These are phyloP conservation scores for Plectrocnemia conspersa DNA, from an alignment of 1,140 invertebrate genomes.

Conservation along the genomic window DNA sequence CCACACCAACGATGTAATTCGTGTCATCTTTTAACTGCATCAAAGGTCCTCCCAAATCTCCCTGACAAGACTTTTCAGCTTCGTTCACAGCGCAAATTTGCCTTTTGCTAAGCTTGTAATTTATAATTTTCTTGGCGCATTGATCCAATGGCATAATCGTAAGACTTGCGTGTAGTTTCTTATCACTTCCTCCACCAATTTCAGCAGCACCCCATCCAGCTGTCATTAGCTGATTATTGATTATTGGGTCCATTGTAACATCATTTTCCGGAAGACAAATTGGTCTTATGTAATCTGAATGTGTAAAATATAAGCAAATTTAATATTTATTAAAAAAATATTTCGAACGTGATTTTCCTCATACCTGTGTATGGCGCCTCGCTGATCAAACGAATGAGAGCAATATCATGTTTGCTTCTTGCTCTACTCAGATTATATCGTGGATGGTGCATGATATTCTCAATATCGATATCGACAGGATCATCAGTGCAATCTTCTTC, in stretches of 20 bases:
- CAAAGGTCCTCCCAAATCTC: constrained; percentile 73
- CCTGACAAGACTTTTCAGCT: constrained; percentile 60
- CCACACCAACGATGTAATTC: constrained; percentile 56
- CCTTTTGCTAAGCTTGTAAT: constrained; percentile 40
- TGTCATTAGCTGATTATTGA: constrained; percentile 45
- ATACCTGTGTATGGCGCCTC: constrained; percentile 33
- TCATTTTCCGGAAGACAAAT: too few species aligned
- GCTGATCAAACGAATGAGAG: constrained; percentile 48
- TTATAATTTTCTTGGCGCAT: too few species aligned
- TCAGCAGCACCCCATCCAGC: constrained; percentile 67
- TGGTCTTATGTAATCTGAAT: too few species aligned
- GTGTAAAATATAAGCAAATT: too few species aligned
- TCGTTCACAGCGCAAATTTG: constrained; percentile 63
- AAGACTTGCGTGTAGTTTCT: constrained; percentile 46
- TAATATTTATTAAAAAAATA: too few species aligned
- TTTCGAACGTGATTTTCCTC: too few species aligned
- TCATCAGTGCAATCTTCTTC: constrained; percentile 41
- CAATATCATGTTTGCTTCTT: constrained; percentile 58
- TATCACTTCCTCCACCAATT: constrained; percentile 43
- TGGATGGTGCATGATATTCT: constrained; percentile 45
- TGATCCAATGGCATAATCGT: neutral
- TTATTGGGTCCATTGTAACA: neutral
- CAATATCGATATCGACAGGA: constrained; percentile 41
- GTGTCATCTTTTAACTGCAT: constrained; percentile 47
- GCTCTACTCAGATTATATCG: constrained; percentile 48